phyloP scores from a whole-genome alignment of 2,888 invertebrate genomes.

The Lepidochrysops patricia region DNA sequence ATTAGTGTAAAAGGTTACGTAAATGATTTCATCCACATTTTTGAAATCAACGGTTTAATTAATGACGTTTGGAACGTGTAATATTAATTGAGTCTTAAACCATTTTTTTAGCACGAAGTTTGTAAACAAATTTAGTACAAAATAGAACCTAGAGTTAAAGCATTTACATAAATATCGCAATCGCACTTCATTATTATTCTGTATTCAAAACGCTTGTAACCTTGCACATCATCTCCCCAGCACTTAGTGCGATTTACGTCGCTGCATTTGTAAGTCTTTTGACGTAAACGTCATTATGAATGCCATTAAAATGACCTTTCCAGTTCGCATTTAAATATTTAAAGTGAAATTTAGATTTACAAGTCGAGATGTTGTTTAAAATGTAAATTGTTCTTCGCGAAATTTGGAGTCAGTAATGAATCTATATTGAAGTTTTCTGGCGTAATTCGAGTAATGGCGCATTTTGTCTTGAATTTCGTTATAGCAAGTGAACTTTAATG shows the following conservation, averaged over 20 bases:
- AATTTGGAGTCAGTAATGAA: slow-evolving; percentile 8
- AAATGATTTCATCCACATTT: too few relatives aligned
- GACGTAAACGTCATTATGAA: background rate
- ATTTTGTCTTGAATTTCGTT: background rate
- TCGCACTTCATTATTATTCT: background rate
- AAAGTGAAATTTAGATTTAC: background rate
- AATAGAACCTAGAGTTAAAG: too few relatives aligned
- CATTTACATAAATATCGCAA: too few relatives aligned
- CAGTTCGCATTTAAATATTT: background rate
- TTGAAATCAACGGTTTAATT: too few relatives aligned
- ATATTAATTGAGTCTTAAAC: too few relatives aligned
- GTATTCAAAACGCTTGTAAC: background rate
- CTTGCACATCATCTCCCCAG: background rate
- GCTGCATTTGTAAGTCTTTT: background rate
- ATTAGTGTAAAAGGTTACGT: too few relatives aligned
- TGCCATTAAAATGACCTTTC: background rate
- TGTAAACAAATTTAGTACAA: too few relatives aligned
- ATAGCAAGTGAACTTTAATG: background rate
- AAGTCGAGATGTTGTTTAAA: slow-evolving; percentile 1
- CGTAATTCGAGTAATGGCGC: background rate
- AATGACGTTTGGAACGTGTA: too few relatives aligned
- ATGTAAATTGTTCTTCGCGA: slow-evolving; percentile 7
- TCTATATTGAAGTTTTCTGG: slow-evolving; percentile 4
- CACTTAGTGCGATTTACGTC: background rate
- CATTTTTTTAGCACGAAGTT: too few relatives aligned